These are phyloP conservation scores for Xyrichtys novacula DNA, from an alignment of 2,797 vertebrate genomes.

Conservation along the genomic window DNA sequence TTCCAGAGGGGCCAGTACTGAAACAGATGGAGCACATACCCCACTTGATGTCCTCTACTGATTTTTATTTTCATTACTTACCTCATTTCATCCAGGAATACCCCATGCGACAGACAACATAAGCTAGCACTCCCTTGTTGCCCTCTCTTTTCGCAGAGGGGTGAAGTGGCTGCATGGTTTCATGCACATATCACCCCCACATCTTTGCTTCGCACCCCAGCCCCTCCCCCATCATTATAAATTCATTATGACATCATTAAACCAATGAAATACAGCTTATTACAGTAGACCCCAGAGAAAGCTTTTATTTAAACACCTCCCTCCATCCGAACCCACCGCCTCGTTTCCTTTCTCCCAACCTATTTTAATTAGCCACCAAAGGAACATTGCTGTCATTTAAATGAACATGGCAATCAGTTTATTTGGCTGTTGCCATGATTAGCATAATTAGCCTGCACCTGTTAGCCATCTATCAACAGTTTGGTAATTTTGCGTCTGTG, in stretches of 20 bases:
- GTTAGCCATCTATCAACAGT: slow-evolving; percentile 82
- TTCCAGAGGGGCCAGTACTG: slow-evolving; percentile 40
- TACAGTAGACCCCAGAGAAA: slow-evolving; percentile 75
- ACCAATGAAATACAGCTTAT: slow-evolving; percentile 80
- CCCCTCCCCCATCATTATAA: slow-evolving; percentile 76
- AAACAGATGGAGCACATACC: slow-evolving; percentile 65
- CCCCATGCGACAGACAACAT: slow-evolving; percentile 1
- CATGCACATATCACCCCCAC: slow-evolving; percentile 23
- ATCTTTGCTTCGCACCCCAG: slow-evolving; percentile 17
- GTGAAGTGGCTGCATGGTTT: not conserved
- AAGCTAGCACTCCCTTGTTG: slow-evolving; percentile 40
- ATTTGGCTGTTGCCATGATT: slow-evolving; percentile 83
- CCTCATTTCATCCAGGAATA: slow-evolving; percentile 42
- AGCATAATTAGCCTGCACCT: slow-evolving; percentile 83
- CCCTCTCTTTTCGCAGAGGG: slow-evolving; percentile 1
- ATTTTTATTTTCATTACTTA: slow-evolving; percentile 60
- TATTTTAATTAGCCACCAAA: slow-evolving; percentile 84
- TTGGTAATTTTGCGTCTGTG: slow-evolving; percentile 78
- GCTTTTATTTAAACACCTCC: slow-evolving; percentile 78
- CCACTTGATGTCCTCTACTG: slow-evolving; percentile 55
- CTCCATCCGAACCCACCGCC: slow-evolving; percentile 63
- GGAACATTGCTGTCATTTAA: slow-evolving; percentile 83
- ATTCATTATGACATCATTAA: slow-evolving; percentile 86
- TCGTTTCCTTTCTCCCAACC: slow-evolving; percentile 65
- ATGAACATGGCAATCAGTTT: slow-evolving; percentile 86